Evolutionary conservation across 2,797 vertebrate species (phyloP).

Genomic region (Clamator glandarius): DNA sequence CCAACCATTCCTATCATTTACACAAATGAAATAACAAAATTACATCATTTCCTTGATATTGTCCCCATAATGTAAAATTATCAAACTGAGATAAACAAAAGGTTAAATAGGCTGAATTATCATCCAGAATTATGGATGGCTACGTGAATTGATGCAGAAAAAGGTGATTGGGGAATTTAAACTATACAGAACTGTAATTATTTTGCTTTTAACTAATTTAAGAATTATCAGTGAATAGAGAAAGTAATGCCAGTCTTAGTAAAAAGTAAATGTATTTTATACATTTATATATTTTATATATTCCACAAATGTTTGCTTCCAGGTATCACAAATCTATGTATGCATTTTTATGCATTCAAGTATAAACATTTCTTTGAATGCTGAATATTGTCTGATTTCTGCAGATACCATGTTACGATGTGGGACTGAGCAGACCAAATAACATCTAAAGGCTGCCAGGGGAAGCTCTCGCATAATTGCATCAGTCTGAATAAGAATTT

Average conservation of each 20-base stretch:
- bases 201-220: not conserved
- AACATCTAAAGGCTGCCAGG: not conserved
- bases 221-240: not conserved
- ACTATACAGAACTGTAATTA: not conserved
- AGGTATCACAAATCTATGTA: accelerated
- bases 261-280: not conserved
- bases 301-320: not conserved
- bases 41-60: constrained; percentile 68
- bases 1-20: too few species aligned
- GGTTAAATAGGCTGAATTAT: constrained; percentile 53
- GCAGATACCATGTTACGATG: not conserved
- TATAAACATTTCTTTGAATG: not conserved
- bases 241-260: not conserved
- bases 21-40: constrained; percentile 71
- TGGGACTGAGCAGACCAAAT: not conserved
- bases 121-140: not conserved
- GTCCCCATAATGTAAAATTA: constrained; percentile 54
- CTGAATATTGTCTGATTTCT: not conserved
- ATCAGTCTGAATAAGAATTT: not conserved
- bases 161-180: not conserved
- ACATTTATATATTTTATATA: too few species aligned
- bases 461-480: not conserved
- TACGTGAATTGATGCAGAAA: not conserved
- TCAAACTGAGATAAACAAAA: constrained; percentile 57
- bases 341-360: not conserved